Evolutionary conservation across 2,888 invertebrate species (phyloP).

Genomic region (Caradrina kadenii): DNA sequence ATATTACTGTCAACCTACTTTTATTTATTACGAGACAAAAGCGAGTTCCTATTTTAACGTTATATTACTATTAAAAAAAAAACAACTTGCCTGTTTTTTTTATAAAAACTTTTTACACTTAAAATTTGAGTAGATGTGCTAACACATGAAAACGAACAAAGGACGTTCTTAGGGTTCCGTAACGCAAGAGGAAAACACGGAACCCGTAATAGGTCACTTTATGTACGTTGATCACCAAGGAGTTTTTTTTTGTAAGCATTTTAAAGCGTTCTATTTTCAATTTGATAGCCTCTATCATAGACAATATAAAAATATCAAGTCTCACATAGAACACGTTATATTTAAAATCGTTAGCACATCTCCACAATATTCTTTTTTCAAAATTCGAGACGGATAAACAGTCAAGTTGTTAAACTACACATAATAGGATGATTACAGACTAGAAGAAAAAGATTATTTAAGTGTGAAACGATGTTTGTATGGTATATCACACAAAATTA

Average conservation of each 20-base stretch:
- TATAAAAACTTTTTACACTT: constrained; percentile 21
- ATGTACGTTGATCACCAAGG: too few species aligned
- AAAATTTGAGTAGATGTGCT: constrained; percentile 16
- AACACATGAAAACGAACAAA: neutral
- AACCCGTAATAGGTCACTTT: too few species aligned
- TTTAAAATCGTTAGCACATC: constrained; percentile 31
- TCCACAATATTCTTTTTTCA: constrained; percentile 24
- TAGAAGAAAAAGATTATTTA: constrained; percentile 72
- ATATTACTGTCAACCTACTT: constrained; percentile 69
- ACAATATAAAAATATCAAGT: neutral
- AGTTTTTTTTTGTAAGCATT: neutral
- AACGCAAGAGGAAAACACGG: too few species aligned
- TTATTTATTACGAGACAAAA: constrained; percentile 65
- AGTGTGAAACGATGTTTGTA: constrained; percentile 63
- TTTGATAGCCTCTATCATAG: neutral
- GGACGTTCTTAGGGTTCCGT: too few species aligned
- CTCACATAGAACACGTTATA: too few species aligned
- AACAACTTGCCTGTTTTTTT: constrained; percentile 57
- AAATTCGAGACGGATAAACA: constrained; percentile 52
- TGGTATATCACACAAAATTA: constrained; percentile 69
- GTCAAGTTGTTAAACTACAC: constrained; percentile 62
- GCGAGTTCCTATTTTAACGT: constrained; percentile 76
- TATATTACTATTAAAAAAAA: constrained; percentile 25
- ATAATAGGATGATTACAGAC: constrained; percentile 71
- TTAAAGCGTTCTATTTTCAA: neutral